Base-by-base conservation (phyloP, 2,797 vertebrate genomes). In the Percopsis omiscomaycus region DNA sequence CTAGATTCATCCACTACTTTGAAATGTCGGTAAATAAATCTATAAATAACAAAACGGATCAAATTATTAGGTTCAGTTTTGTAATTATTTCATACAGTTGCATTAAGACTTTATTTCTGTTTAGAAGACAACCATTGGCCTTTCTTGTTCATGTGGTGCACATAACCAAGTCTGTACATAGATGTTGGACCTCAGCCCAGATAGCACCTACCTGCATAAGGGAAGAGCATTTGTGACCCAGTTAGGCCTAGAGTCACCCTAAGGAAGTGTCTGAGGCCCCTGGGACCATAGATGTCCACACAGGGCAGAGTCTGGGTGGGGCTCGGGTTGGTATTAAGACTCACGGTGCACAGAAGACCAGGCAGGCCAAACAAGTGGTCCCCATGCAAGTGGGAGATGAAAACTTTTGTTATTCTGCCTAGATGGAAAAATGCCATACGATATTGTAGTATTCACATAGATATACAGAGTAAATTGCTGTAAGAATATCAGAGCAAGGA, bases 311-410 rank as follows among this genome's bases (percentile, higher is more conserved):
- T 65, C 32, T 84, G 93, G 59, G 68, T 71, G 2, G 69, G 16
- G 0, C 82, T 81, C 0, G 91, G 62, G 83, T 69, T 89, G 0
- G 84, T 91, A 80, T 95, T 95, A 9, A 98, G 91, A 71, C 95
- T 96, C 30, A 98, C 84, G 0, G 96, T 98, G 80, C 96, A 98
- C 28, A 98, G 91, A 9, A 98, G 91, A 51, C 97, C 97, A 0
- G 97, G 96, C 1, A 98, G 93, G 0, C 97, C 96, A 42, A 98
- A 98, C 3, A 98, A 53, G 83, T 98, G 97, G 69, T 98, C 97
- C 0, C 97, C 96, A 2, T 98, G 97, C 11, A 98, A 87, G 62
- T 98, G 97, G 0, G 95, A 96, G 59, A 98, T 96, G 85, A 98
- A 98, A 59, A 98, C 92, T 87, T 97, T 98, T 71, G 93, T 93